phyloP scores from a whole-genome alignment of 2,113 vertebrate genomes.

The Ceuthmochares aereus region DNA sequence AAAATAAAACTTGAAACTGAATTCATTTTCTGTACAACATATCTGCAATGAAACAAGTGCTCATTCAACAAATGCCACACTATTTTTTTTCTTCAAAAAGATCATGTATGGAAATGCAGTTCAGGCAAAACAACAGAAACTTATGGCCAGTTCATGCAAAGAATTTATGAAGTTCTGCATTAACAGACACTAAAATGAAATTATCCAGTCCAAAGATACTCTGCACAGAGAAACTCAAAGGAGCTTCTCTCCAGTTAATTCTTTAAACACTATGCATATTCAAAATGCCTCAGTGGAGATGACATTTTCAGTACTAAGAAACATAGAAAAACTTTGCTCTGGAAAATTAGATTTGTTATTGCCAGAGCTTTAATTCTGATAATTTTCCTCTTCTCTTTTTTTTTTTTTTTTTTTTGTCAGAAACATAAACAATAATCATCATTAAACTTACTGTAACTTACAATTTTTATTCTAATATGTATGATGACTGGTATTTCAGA shows the following conservation, averaged over 20 bases:
- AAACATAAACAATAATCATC: not conserved
- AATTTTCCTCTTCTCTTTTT: not conserved
- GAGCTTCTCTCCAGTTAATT: not conserved
- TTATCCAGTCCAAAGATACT: not conserved
- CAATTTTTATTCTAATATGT: not conserved
- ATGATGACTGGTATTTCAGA: not conserved
- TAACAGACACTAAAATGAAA: not conserved
- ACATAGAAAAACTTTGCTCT: not conserved
- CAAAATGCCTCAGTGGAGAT: not conserved
- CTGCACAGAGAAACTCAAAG: not conserved
- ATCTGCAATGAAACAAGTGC: rapidly evolving
- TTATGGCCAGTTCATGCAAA: not conserved
- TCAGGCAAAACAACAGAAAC: not conserved
- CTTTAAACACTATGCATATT: not conserved
- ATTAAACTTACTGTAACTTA: not conserved
- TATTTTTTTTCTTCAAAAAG: not conserved
- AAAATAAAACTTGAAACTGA: not conserved
- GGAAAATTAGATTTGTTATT: not conserved
- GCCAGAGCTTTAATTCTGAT: not conserved
- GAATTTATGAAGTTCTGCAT: not conserved
- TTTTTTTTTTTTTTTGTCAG: not conserved
- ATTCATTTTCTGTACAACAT: not conserved
- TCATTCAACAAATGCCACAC: not conserved
- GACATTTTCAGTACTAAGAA: not conserved
- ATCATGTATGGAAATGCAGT: not conserved